Conservation (phyloP, 2,797 vertebrate species). For the Enoplosus armatus region DNA sequence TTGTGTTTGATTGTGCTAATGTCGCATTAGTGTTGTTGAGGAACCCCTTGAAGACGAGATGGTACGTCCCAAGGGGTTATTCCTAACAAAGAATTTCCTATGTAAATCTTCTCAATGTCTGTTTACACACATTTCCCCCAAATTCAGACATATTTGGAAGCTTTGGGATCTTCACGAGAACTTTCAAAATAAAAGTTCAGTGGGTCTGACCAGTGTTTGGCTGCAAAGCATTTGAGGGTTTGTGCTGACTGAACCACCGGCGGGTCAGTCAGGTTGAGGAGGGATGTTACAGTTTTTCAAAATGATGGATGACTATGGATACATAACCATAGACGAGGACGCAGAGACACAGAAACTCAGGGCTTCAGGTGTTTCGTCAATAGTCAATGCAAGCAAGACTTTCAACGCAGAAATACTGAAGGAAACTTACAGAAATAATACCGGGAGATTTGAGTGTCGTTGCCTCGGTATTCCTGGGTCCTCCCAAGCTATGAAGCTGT, state of each 20-base stretch:
- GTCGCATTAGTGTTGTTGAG: too few relatives aligned
- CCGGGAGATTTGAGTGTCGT: not conserved
- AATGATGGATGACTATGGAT: slow-evolving; percentile 22
- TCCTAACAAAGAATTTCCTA: too few relatives aligned
- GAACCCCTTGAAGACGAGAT: too few relatives aligned
- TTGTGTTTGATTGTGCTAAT: too few relatives aligned
- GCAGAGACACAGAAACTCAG: not conserved
- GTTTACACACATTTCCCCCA: not conserved
- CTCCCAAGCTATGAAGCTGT: not conserved
- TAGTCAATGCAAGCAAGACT: not conserved
- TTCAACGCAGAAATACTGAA: not conserved
- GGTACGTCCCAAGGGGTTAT: too few relatives aligned
- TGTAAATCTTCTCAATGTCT: too few relatives aligned
- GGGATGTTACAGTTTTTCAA: slow-evolving; percentile 4
- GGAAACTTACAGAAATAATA: not conserved
- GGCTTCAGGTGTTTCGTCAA: slow-evolving; percentile 2
- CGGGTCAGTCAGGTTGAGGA: not conserved
- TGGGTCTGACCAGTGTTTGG: not conserved
- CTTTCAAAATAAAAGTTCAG: not conserved
- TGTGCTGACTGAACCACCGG: not conserved
- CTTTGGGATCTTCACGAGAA: not conserved
- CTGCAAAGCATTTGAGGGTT: not conserved
- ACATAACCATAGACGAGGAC: not conserved
- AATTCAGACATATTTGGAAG: not conserved
- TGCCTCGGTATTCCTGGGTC: not conserved